Evolutionary conservation across 2,888 invertebrate species (phyloP), one percentile per base, ranked within the genome.

Genomic region (Hirudinaria manillensis): DNA sequence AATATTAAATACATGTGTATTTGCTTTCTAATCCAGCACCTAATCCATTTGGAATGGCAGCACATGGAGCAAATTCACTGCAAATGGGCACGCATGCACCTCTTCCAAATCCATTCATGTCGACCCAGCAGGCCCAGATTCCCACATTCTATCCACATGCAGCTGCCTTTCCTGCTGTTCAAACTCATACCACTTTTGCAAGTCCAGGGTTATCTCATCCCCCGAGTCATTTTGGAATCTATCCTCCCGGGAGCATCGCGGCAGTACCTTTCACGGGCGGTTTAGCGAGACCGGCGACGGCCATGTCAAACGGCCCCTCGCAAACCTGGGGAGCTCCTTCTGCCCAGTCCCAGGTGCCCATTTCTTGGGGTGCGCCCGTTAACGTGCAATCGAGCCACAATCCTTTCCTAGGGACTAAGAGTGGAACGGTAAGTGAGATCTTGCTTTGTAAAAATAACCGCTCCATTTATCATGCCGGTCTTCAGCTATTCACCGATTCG

Each of bases 31-130:
- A 45, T 45, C 16, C 29, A 61, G 61, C 61, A 61, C 61, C 24
- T n/a, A 61, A 61, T 19, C 61, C 61, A 6, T 61, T 61, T 10
- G 61, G 61, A 24, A 4, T 45, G 16, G 45, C 45, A 45, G 24
- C 61, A 24, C 61, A 24, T 61, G 24, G 21, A 29, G 29, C 61
- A 7, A 61, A 29, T 29, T 27, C 29, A 29, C 7, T 29, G 61
- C 24, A 24, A 2, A 61, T 61, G 61, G 61, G 61, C 13, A 61
- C 24, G 10, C 61, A 61, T 61, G 61, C 61, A 16, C 61, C 61
- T 21, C 24, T 61, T 61, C 61, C 61, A 29, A 61, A 61, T 61
- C 61, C 61, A 10, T 61, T 61, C 61, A 61, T 61, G 61, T 27
- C 29, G 13, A 61, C 61, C 61, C 61, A 61, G 21, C 61, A 24